phyloP scores from a whole-genome alignment of 2,888 invertebrate species.

The Nineta flava region DNA sequence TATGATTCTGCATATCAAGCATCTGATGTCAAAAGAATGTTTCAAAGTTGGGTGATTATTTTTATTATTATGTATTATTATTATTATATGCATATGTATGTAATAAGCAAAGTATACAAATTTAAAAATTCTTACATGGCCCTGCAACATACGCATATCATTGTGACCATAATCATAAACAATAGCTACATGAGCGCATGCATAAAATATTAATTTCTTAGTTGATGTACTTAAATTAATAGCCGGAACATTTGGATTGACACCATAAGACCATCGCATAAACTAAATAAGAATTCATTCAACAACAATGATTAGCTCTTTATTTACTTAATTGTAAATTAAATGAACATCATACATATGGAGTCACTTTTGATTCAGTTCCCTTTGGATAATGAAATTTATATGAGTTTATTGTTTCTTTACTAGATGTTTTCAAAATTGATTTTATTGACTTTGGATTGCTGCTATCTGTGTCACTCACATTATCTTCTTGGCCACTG shows the following conservation, averaged over 20 bases:
- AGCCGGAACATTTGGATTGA: constrained; percentile 39
- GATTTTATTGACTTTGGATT: no score
- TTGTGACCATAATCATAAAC: constrained; percentile 45
- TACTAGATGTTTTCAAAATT: no score
- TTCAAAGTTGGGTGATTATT: no score
- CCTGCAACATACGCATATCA: constrained; percentile 43
- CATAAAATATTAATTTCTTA: constrained; percentile 39
- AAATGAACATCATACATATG: neutral
- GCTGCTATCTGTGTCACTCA: no score
- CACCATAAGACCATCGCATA: constrained; percentile 46
- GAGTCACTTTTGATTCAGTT: neutral
- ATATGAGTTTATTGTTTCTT: no score
- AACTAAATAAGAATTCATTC: constrained; percentile 26
- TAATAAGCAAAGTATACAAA: constrained; percentile 1
- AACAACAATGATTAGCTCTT: neutral
- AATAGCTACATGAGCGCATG: constrained; percentile 44
- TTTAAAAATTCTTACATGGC: constrained; percentile 38
- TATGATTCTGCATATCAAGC: no score
- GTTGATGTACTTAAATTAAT: constrained; percentile 39
- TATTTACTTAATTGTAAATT: neutral
- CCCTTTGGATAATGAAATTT: no score
- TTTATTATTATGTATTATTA: no score
- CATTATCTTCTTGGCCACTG: no score
- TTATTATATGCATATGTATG: no score
- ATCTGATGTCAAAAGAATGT: no score